Evolutionary conservation across 2,113 vertebrate genomes (phyloP).

Genomic region (Myxocyprinus asiaticus): DNA sequence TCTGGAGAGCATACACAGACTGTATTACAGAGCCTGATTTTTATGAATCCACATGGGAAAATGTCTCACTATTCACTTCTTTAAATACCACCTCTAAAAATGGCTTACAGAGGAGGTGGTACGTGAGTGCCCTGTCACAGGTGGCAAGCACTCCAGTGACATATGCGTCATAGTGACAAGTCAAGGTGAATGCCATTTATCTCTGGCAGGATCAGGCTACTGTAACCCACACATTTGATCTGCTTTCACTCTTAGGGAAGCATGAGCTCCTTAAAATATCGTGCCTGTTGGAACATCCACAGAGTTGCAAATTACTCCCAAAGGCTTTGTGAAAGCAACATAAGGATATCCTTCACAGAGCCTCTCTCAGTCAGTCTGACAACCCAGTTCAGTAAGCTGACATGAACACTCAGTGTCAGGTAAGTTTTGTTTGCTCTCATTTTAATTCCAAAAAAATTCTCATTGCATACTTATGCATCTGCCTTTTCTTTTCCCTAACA

Average conservation of each 20-base stretch:
- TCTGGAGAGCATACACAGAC: background rate
- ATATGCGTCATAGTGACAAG: conserved; percentile 23
- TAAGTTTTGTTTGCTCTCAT: conserved; percentile 32
- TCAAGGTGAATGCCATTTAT: conserved; percentile 39
- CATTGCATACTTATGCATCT: background rate
- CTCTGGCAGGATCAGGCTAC: conserved; percentile 12
- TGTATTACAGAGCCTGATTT: conserved; percentile 26
- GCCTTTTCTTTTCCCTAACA: conserved; percentile 29
- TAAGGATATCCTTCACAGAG: conserved; percentile 5
- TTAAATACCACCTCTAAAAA: conserved; percentile 40
- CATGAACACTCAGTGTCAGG: conserved; percentile 49
- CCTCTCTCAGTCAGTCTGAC: background rate
- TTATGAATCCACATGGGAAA: conserved; percentile 13
- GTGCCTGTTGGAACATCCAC: background rate
- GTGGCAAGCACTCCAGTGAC: conserved; percentile 17
- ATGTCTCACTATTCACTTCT: conserved; percentile 21
- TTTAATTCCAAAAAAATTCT: background rate
- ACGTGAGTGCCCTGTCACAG: conserved; percentile 23
- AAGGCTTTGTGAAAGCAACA: conserved; percentile 23
- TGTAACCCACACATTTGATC: conserved; percentile 22
- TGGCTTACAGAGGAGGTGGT: background rate
- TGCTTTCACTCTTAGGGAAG: background rate
- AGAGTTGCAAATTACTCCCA: background rate
- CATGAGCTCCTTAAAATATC: background rate
- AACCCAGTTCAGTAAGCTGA: background rate